Percentiles rank a stretch among this genome's conserved stretches.
phyloP scores from a whole-genome alignment of 2,797 vertebrate genomes.

The Leptodactylus fallax region DNA sequence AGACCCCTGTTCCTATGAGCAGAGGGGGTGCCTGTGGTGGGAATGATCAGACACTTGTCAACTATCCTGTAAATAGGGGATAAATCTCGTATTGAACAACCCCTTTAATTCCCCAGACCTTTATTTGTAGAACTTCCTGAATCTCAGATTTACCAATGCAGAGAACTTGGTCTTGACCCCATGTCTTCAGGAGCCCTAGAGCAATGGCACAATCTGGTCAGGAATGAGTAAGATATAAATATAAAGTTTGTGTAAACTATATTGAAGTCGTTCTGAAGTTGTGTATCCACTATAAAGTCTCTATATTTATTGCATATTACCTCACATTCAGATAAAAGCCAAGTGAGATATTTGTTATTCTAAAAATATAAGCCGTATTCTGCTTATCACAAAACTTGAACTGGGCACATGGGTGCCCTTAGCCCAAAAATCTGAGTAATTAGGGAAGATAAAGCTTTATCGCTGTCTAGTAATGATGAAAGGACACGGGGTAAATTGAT shows the following conservation, averaged over 20 bases:
- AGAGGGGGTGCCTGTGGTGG: too few species aligned
- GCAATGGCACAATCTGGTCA: too few species aligned
- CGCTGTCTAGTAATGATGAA: neutral
- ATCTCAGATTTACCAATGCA: too few species aligned
- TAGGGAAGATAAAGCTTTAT: conserved; percentile 31
- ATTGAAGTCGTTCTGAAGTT: neutral
- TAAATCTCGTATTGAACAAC: too few species aligned
- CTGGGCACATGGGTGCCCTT: conserved; percentile 14
- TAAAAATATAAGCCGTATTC: neutral
- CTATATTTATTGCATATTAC: neutral
- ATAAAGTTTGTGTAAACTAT: neutral
- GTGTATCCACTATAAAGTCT: neutral
- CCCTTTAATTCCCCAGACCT: too few species aligned
- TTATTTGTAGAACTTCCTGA: too few species aligned
- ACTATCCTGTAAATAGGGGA: too few species aligned
- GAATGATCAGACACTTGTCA: too few species aligned
- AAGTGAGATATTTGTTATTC: conserved; percentile 10
- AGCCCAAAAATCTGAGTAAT: conserved; percentile 18
- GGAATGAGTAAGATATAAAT: neutral
- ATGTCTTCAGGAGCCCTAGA: neutral
- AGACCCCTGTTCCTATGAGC: too few species aligned
- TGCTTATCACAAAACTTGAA: neutral
- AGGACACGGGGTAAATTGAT: conserved; percentile 12
- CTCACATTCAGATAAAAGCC: neutral
- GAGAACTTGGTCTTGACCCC: neutral